Base-by-base conservation (phyloP, 2,797 vertebrate genomes). In the Mycteria americana region DNA sequence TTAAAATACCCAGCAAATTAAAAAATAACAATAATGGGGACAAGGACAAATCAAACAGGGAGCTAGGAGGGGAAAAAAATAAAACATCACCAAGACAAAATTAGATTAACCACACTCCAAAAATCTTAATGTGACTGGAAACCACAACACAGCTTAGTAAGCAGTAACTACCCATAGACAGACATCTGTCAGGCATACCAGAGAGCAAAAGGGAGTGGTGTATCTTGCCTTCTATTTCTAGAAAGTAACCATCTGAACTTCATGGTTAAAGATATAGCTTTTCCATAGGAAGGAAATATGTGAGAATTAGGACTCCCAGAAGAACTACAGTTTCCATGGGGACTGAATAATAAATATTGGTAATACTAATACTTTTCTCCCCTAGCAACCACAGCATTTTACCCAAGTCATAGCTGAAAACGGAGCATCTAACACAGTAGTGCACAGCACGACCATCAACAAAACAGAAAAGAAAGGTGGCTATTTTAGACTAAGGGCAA, bases 301-400 rank as follows among this genome's bases (percentile, higher is more conserved):
- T 33, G 76, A 88, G 37, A 95, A 88, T 76, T 81, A 88, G 51
- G 73, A 69, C 43, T 94, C 63, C 22, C n/a, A 51, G 35, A 91
- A 91, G 53, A 91, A 73, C 43, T 37, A 67, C 15, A 45, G 94
- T 96, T 96, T 96, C 96, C 92, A 96, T 91, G 79, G 89, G 69
- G 62, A 97, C 39, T 1, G 37, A 95, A 86, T 85, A 93, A 93
- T 82, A 94, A 97, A 92, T 89, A 84, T 17, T 60, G 59, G 76
- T 65, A 82, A 85, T 65, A 94, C 57, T 75, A 74, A 77, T 80
- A 80, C 53, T 80, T 90, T 83, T 73, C 67, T 91, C 68, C 35
- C 90, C 35, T 92, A 84, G 96, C 87, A 95, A 95, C 91, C 37
- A 76, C 67, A 86, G 78, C 39, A 30, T 57, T 95, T 95, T 78